A percentile compares a stretch with the other conserved stretches of the same genome.
Conservation (phyloP, 2,113 vertebrate species). For the Cryptomyrus ogoouensis region DNA sequence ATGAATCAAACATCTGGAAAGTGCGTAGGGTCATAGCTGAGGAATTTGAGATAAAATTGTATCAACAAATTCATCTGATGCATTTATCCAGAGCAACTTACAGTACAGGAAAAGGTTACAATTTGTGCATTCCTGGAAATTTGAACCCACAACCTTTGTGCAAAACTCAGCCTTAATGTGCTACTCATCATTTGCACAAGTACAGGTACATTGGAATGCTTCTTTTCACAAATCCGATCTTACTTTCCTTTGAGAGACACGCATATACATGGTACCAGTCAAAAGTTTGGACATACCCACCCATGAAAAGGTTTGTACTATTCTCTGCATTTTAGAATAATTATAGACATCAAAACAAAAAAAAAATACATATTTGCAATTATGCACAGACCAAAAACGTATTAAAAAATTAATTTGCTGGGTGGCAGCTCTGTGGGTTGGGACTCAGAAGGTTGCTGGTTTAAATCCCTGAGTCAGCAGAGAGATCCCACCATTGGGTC, state of each 20-base stretch:
- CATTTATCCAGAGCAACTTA: not conserved
- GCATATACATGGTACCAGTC: not conserved
- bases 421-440: not conserved
- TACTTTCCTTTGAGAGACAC: not conserved
- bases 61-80: not conserved
- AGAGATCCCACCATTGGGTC: not conserved
- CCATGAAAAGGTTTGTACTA: not conserved
- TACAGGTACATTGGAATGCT: not conserved
- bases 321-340: not conserved
- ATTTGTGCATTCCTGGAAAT: not conserved
- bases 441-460: not conserved
- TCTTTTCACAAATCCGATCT: not conserved
- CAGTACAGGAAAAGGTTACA: not conserved
- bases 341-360: not conserved
- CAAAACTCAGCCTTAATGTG: not conserved
- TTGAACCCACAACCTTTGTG: not conserved
- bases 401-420: not conserved
- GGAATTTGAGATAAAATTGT: not conserved
- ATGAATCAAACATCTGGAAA: not conserved
- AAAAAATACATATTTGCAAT: not conserved
- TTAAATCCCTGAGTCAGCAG: not conserved
- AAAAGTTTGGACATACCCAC: not conserved
- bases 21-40: not conserved
- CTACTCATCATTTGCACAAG: not conserved
- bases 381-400: not conserved